A percentile compares a stretch with the other conserved stretches of the same genome.
These are phyloP conservation scores for Diarsia mendica DNA, from an alignment of 2,888 invertebrate species.

Conservation along the genomic window DNA sequence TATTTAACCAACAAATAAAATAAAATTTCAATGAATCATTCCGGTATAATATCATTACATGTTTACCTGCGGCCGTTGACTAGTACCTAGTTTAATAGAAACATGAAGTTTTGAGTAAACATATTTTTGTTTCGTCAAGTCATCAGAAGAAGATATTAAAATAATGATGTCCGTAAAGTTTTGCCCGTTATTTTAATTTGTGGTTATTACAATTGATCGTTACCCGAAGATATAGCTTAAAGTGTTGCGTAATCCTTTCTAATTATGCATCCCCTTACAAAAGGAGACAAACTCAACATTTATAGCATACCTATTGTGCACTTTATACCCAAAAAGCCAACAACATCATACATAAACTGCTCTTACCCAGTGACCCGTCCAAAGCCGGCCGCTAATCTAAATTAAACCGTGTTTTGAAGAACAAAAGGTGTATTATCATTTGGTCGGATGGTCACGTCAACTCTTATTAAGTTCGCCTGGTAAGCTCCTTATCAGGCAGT, in stretches of 20 bases:
- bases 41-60: no score
- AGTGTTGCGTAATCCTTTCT: slow-evolving; percentile 24
- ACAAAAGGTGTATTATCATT: slow-evolving; percentile 79
- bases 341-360: slow-evolving; percentile 77
- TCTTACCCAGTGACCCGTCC: slow-evolving; percentile 74
- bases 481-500: slow-evolving; percentile 89
- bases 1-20: not conserved
- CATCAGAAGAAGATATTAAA: not conserved
- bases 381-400: slow-evolving; percentile 71
- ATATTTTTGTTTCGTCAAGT: not conserved
- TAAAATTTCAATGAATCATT: not conserved
- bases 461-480: slow-evolving; percentile 86
- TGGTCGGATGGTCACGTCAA: slow-evolving; percentile 73
- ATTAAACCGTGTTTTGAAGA: slow-evolving; percentile 74
- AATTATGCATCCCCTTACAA: slow-evolving; percentile 55
- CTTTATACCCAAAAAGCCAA: slow-evolving; percentile 77
- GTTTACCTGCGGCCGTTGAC: not conserved
- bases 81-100: not conserved
- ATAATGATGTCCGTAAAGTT: no score
- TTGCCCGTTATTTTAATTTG: not conserved
- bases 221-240: not conserved
- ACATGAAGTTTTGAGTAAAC: not conserved
- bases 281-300: slow-evolving; percentile 68
- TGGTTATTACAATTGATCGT: not conserved
- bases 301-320: slow-evolving; percentile 75